These are phyloP conservation scores for Aradophagus sp. DNA, from an alignment of 1,140 invertebrate genomes.

Conservation along the genomic window DNA sequence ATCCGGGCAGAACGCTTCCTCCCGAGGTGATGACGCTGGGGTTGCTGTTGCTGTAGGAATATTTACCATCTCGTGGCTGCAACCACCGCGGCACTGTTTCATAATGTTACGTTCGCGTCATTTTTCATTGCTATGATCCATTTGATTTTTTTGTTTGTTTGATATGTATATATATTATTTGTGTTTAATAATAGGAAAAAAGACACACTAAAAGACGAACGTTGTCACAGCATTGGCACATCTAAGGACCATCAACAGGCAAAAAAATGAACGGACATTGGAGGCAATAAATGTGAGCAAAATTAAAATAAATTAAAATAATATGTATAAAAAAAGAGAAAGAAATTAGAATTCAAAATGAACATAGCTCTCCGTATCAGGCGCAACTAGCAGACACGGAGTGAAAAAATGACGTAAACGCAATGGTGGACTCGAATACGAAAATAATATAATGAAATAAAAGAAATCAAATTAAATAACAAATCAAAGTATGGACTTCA, in stretches of 20 bases:
- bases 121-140: constrained; percentile 49
- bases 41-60: constrained; percentile 62
- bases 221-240: constrained; percentile 20
- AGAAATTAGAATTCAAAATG: constrained; percentile 36
- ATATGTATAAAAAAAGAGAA: too few species aligned
- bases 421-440: constrained; percentile 52
- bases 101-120: constrained; percentile 68
- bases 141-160: neutral
- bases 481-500: constrained; percentile 14
- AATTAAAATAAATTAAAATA: constrained; percentile 15
- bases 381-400: constrained; percentile 26
- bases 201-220: too few species aligned
- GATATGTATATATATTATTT: constrained; percentile 33
- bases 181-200: too few species aligned
- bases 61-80: constrained; percentile 74
- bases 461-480: constrained; percentile 24
- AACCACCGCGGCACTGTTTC: constrained; percentile 74
- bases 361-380: constrained; percentile 43
- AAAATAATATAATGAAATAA: constrained; percentile 42
- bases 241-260: constrained; percentile 37
- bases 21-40: constrained; percentile 56
- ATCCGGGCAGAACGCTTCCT: constrained; percentile 34
- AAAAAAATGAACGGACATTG: constrained; percentile 14
- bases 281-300: constrained; percentile 11
- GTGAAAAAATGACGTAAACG: constrained; percentile 56